Conservation (phyloP, 2,888 invertebrate species). For the Cosmopolites sordidus region DNA sequence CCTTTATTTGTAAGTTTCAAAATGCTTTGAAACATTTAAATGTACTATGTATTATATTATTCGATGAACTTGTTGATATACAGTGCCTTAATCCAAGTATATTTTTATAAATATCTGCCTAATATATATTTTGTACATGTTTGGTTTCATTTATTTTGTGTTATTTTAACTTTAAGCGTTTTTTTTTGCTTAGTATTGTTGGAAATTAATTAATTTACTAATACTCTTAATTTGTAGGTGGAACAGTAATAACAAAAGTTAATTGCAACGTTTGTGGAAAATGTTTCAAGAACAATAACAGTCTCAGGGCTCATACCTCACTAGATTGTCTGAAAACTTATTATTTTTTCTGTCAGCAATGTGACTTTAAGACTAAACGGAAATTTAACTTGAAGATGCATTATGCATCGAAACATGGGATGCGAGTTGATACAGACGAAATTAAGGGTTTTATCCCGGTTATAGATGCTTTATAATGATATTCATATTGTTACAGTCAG, state of each 20-base stretch:
- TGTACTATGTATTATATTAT: too few relatives aligned
- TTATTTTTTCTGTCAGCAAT: conserved; percentile 30
- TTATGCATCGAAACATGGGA: conserved; percentile 34
- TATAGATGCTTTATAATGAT: too few relatives aligned
- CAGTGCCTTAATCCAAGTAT: too few relatives aligned
- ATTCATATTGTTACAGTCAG: too few relatives aligned
- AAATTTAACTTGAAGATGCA: conserved; percentile 38
- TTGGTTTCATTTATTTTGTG: too few relatives aligned
- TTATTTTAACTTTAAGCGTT: too few relatives aligned
- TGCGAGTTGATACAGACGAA: conserved; percentile 25
- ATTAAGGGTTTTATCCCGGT: not conserved
- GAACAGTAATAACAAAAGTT: conserved; percentile 9
- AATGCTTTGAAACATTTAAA: too few relatives aligned
- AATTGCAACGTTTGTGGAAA: conserved; percentile 36
- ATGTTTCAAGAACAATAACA: conserved; percentile 36
- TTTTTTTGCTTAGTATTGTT: not conserved
- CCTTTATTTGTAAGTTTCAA: too few relatives aligned
- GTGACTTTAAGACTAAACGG: conserved; percentile 33
- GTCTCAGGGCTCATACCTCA: conserved; percentile 35
- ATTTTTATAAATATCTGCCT: too few relatives aligned
- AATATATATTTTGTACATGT: too few relatives aligned
- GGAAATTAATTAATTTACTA: not conserved
- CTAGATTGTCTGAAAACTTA: conserved; percentile 35
- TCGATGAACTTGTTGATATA: too few relatives aligned
- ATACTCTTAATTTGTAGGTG: conserved; percentile 7